Percentiles rank a stretch among this genome's conserved stretches.
Conservation (phyloP, 2,797 vertebrate species). For the Cuniculus paca region DNA sequence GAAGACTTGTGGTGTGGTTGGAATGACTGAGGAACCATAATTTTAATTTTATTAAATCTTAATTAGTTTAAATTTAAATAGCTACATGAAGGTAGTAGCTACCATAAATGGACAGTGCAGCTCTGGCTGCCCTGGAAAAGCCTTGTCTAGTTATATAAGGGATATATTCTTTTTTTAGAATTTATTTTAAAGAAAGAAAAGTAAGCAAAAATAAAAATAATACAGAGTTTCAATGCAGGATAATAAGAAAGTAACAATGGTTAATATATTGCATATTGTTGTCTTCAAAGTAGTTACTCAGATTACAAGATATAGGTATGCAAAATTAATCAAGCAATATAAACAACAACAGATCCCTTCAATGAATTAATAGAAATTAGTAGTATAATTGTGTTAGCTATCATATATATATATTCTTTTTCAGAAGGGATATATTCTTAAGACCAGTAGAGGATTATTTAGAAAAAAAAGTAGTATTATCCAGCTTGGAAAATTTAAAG, state of each 20-base stretch:
- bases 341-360: too few relatives aligned
- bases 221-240: too few relatives aligned
- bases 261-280: too few relatives aligned
- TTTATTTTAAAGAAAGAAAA: too few relatives aligned
- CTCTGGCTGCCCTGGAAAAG: not conserved
- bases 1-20: constrained; percentile 42
- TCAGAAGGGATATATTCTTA: constrained; percentile 5
- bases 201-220: too few relatives aligned
- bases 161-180: not conserved
- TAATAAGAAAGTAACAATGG: too few relatives aligned
- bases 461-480: not conserved
- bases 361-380: too few relatives aligned
- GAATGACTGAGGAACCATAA: constrained; percentile 21
- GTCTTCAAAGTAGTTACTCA: too few relatives aligned
- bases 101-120: not conserved
- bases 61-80: constrained; percentile 53
- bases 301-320: too few relatives aligned
- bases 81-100: not conserved
- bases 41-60: constrained; percentile 52
- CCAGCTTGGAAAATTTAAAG: constrained; percentile 18
- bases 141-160: constrained; percentile 32
- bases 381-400: too few relatives aligned
- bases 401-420: too few relatives aligned
- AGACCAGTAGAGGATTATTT: constrained; percentile 47
- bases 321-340: too few relatives aligned